These are phyloP conservation scores for Emydocephalus ijimae DNA, from an alignment of 2,113 vertebrate genomes.

Conservation along the genomic window DNA sequence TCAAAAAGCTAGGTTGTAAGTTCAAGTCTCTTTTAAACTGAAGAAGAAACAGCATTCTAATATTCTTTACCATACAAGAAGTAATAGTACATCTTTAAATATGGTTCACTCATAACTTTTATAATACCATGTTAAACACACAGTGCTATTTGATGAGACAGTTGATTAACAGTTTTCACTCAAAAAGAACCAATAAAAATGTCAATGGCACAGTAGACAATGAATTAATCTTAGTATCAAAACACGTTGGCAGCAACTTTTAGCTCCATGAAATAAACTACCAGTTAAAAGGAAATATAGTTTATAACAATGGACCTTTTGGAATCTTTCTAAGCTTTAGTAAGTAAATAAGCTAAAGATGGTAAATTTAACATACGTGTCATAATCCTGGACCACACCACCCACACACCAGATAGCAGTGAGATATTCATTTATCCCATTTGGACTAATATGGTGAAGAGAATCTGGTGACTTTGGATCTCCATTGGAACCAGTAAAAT, in stretches of 20 bases:
- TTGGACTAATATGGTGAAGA: slow-evolving; percentile 86
- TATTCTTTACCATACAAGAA: neutral
- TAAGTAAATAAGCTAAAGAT: neutral
- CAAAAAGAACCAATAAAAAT: neutral
- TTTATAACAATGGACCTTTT: neutral
- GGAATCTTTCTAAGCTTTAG: neutral
- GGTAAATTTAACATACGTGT: slow-evolving; percentile 69
- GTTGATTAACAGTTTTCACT: neutral
- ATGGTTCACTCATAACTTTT: neutral
- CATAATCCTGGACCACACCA: slow-evolving; percentile 90
- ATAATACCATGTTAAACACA: neutral
- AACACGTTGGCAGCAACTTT: neutral
- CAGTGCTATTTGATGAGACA: neutral
- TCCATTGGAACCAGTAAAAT: slow-evolving; percentile 93
- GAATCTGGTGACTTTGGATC: slow-evolving; percentile 88
- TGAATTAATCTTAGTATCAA: neutral
- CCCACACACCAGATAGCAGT: slow-evolving; percentile 90
- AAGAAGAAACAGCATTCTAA: neutral
- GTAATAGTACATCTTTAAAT: neutral
- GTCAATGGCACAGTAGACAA: neutral
- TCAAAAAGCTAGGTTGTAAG: neutral
- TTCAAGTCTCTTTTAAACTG: neutral
- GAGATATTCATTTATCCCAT: slow-evolving; percentile 88
- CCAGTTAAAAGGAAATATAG: neutral
- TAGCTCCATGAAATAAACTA: neutral